Evolutionary conservation across 2,113 vertebrate species (phyloP).

Genomic region (Paramisgurnus dabryanus): DNA sequence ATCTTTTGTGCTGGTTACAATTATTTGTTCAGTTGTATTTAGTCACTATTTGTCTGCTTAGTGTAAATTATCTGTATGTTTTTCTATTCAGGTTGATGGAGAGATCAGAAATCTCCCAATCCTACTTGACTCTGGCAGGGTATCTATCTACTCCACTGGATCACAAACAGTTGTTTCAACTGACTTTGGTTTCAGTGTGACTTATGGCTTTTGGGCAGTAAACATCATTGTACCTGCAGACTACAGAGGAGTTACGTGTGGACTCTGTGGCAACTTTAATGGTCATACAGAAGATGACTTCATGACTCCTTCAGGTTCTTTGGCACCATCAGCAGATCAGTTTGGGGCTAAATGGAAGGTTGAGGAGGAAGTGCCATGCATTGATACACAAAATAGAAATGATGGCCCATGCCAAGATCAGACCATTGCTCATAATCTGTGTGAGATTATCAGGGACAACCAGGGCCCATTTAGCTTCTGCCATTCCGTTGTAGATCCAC

Average conservation of each 20-base stretch:
- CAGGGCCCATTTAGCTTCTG: constrained; percentile 65
- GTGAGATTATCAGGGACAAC: constrained; percentile 57
- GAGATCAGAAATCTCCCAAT: constrained; percentile 59
- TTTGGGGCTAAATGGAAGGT: constrained; percentile 63
- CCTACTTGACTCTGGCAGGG: constrained; percentile 45
- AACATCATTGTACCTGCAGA: constrained; percentile 56
- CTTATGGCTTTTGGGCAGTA: constrained; percentile 55
- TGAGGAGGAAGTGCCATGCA: constrained; percentile 50
- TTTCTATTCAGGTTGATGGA: constrained; percentile 58
- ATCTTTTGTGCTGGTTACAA: too few relatives aligned
- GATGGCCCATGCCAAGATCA: constrained; percentile 58
- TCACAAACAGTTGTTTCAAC: constrained; percentile 41
- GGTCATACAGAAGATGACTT: constrained; percentile 62
- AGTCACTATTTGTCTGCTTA: background rate
- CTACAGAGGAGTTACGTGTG: constrained; percentile 60
- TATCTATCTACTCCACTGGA: constrained; percentile 58
- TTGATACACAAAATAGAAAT: constrained; percentile 36
- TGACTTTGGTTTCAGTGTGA: constrained; percentile 64
- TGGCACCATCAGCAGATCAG: constrained; percentile 6
- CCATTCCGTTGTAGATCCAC: constrained; percentile 51
- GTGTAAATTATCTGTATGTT: background rate
- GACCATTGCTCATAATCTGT: constrained; percentile 41
- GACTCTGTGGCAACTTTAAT: constrained; percentile 74
- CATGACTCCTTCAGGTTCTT: constrained; percentile 48
- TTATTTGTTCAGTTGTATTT: too few relatives aligned